phyloP scores from a whole-genome alignment of 2,113 vertebrate species.

The Boleophthalmus pectinirostris region DNA sequence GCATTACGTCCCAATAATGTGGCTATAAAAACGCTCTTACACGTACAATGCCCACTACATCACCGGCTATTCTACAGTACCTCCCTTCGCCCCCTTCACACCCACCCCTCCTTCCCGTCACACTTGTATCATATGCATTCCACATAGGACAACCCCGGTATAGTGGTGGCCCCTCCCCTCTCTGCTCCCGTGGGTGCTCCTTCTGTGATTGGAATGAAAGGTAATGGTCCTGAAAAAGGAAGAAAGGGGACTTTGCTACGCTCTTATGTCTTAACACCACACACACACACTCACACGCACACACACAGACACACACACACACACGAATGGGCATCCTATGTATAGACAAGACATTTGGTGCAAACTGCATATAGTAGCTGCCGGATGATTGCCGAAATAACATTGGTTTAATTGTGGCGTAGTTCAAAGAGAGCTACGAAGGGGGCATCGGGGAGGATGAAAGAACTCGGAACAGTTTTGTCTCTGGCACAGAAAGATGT shows the following conservation, averaged over 20 bases:
- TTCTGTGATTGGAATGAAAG: conserved; percentile 82
- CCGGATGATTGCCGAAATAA: conserved; percentile 73
- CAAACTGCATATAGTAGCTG: conserved; percentile 67
- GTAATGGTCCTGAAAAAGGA: conserved; percentile 82
- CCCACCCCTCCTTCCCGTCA: conserved; percentile 12
- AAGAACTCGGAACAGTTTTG: conserved; percentile 62
- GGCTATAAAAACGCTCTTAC: conserved; percentile 16
- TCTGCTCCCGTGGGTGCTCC: conserved; percentile 68
- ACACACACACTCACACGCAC: conserved; percentile 45
- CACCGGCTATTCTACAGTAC: conserved; percentile 21
- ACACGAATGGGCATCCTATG: conserved; percentile 12
- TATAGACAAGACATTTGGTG: conserved; percentile 63
- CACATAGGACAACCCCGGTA: conserved; percentile 45
- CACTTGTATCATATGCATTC: conserved; percentile 43
- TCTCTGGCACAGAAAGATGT: conserved; percentile 71
- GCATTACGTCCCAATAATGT: conserved; percentile 33
- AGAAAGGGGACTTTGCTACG: conserved; percentile 78
- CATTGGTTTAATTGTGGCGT: conserved; percentile 76
- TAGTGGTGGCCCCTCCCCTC: conserved; percentile 33
- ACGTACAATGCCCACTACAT: conserved; percentile 25
- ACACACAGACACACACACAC: conserved; percentile 56
- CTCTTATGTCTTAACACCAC: conserved; percentile 78
- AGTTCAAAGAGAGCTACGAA: conserved; percentile 73
- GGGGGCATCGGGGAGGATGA: conserved; percentile 65
- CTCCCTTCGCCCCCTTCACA: neutral